Base-by-base conservation (phyloP, 2,888 invertebrate species). In the Cryptus armator region DNA sequence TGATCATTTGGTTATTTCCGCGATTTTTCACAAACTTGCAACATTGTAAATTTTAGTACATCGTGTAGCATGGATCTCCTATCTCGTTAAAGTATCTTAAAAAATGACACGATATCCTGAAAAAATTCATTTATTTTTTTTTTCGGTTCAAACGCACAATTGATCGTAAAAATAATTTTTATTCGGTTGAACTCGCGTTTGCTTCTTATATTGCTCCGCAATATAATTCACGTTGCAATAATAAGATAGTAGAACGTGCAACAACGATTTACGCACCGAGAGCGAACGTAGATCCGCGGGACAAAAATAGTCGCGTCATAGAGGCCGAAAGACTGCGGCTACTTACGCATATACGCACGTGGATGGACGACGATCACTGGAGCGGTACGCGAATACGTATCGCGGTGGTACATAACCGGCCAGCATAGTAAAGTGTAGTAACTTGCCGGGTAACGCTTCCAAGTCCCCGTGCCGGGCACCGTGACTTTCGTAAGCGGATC, bases 401-500 rank as follows among this genome's bases (percentile, higher is more conserved):
- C 44, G 46, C 74, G 46, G 62, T 64, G 48, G 32, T 19, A 46
- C 48, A 64, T 64, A 16, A 75, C 48, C 29, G 74, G 32, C 48
- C 59, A 14, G 74, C 74, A 75, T 64, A 75, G 74, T 75, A 75
- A 75, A 75, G 74, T 64, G 74, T 75, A 75, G 74, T 75, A 75
- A 75, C 74, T 75, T 64, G 74, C 64, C 7, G 71, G 53, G 43
- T 71, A 71, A 53, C 53, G 53, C 53, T 51, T 56, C 53, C 37
- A 37, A 64, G 74, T 59, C 56, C 12, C 32, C 62, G 37, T 32
- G 53, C 43, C 68, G 66, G 37, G 19, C 62, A 62, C 29, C 53
- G 71, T 78, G 90, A 91, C 91, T 92, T 92, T 91, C 86, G 93
- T 92, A 93, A 92, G 91, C 93, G 91, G 92, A 92, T 93, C 93